Evolutionary conservation across 2,888 invertebrate genomes (phyloP), one percentile per base, ranked within the genome.

Genomic region (Drosophila colorata): DNA sequence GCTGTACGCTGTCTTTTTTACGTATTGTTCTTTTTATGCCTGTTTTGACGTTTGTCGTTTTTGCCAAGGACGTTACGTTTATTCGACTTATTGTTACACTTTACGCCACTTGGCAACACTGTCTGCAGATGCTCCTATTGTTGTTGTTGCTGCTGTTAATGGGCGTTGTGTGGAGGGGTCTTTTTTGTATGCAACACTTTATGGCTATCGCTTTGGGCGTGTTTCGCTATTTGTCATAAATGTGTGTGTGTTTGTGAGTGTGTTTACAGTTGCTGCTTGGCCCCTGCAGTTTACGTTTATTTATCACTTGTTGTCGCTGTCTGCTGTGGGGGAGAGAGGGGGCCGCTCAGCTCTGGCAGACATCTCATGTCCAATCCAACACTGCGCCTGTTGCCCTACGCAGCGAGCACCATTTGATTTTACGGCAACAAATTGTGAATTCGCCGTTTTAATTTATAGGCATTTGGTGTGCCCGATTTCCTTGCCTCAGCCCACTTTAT

Each of bases 31-130:
- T 74, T 78, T 75, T 75, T 68, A 69, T 41, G 74, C 55, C 69
- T 74, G 74, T 75, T 78, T 57, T 79, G 60, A 47, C 53, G 74
- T 60, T 78, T 63, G 47, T 59, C 58, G 74, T 78, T 33, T 33
- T 13, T 75, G 57, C 74, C 74, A 75, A 75, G 79, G 79, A 76
- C 79, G 79, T 57, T 76, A 78, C 70, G 56, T 78, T 74, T 72
- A 67, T 58, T 56, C 48, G 47, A 67, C 58, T 68, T 78, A 63
- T 68, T 74, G 74, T 74, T 59, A 56, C 55, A 58, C 67, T 74
- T 63, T 64, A 56, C 63, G 59, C 59, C 78, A 74, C 74, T 78
- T 73, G 63, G 63, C 74, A 78, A 74, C 74, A 74, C 78, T 74
- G 74, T 66, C 66, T 65, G 37, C 56, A 11, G 40, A 28, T 18